Evolutionary conservation across 2,797 vertebrate species (phyloP).

Genomic region (Gallinago solitaria): DNA sequence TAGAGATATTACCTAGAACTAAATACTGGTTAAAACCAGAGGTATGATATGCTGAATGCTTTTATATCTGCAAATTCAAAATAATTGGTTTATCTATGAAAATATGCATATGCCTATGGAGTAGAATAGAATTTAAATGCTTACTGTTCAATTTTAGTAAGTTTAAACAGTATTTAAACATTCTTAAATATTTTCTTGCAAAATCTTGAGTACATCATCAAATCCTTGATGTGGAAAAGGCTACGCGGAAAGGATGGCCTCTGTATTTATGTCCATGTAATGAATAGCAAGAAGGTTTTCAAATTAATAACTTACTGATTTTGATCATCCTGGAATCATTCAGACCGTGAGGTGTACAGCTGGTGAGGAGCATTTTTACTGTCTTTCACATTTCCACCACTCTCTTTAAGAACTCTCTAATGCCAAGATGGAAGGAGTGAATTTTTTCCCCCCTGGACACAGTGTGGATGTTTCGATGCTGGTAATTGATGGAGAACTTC

Average conservation of each 20-base stretch:
- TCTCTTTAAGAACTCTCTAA: not conserved
- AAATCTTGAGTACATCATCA: not conserved
- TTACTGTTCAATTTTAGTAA: not conserved
- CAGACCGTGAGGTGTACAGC: not conserved
- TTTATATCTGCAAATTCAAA: slow-evolving; percentile 8
- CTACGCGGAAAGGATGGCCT: rapidly evolving
- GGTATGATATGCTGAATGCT: slow-evolving; percentile 12
- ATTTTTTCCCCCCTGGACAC: not conserved
- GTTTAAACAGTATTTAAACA: not conserved
- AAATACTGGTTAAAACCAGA: slow-evolving; percentile 6
- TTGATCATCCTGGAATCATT: not conserved
- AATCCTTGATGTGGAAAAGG: not conserved
- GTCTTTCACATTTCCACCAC: not conserved
- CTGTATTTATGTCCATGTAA: not conserved
- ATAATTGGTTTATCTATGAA: slow-evolving; percentile 4
- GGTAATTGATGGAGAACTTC: not conserved
- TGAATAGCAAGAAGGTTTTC: not conserved
- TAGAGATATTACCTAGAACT: not conserved
- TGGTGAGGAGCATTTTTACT: not conserved
- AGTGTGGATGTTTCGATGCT: not conserved
- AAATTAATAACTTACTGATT: not conserved
- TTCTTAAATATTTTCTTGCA: not conserved
- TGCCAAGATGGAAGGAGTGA: not conserved
- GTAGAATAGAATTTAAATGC: not conserved
- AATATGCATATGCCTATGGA: not conserved